phyloP scores from a whole-genome alignment of 1,140 invertebrate genomes.

The Tetramorium parvispinum region DNA sequence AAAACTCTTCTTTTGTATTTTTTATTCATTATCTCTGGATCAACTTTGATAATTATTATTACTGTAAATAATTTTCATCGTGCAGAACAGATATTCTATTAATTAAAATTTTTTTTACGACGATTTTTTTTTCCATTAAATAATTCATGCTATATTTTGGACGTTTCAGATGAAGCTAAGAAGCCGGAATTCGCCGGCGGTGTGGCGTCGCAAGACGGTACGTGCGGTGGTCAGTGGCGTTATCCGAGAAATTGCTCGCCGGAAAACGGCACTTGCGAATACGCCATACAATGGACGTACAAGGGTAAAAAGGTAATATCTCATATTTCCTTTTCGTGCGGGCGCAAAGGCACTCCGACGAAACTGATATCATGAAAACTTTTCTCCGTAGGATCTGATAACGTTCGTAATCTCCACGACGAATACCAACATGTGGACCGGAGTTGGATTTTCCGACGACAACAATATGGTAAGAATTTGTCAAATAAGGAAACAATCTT shows the following conservation, averaged over 20 bases:
- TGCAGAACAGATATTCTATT: background rate
- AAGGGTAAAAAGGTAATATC: conserved; percentile 86
- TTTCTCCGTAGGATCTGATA: conserved; percentile 89
- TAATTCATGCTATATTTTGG: conserved; percentile 7
- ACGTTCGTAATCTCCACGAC: conserved; percentile 94
- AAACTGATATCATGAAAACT: conserved; percentile 27
- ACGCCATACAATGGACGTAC: conserved; percentile 94
- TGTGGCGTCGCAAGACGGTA: conserved; percentile 76
- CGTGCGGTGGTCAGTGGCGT: conserved; percentile 92
- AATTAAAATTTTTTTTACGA: background rate
- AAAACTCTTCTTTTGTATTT: background rate
- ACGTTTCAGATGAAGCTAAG: conserved; percentile 81
- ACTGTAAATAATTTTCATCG: no score
- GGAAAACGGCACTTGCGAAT: conserved; percentile 92
- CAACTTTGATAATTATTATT: background rate
- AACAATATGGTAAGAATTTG: conserved; percentile 90
- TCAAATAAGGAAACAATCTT: background rate
- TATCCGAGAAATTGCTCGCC: conserved; percentile 90
- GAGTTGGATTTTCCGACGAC: conserved; percentile 96
- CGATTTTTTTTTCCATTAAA: background rate
- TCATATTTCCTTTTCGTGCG: conserved; percentile 1
- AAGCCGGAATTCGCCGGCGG: conserved; percentile 76
- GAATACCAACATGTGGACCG: conserved; percentile 95
- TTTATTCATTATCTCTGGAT: background rate
- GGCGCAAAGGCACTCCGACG: background rate